These are phyloP conservation scores for Diachrysia chrysitis DNA, from an alignment of 2,888 invertebrate genomes.

Conservation along the genomic window DNA sequence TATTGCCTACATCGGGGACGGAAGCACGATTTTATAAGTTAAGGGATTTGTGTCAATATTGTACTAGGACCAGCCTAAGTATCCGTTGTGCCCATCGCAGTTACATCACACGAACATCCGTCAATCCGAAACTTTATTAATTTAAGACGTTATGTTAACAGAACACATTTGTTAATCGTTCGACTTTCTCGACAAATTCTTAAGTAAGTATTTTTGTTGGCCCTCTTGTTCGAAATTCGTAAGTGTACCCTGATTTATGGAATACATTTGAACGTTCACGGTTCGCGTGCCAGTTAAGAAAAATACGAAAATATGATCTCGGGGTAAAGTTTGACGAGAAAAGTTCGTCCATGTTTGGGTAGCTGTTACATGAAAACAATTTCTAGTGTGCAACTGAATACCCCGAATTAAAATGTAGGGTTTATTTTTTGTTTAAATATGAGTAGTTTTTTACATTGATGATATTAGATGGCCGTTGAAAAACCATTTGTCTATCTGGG, in stretches of 20 bases:
- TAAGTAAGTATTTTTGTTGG: conserved; percentile 83
- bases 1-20: conserved; percentile 86
- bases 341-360: conserved; percentile 76
- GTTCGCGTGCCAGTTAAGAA: conserved; percentile 74
- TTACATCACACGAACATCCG: conserved; percentile 42
- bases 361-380: conserved; percentile 53
- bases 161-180: conserved; percentile 77
- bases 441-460: too few relatives aligned
- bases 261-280: conserved; percentile 79
- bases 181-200: conserved; percentile 66
- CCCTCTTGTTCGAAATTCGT: conserved; percentile 73
- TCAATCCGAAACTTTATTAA: conserved; percentile 79
- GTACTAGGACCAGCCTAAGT: conserved; percentile 82
- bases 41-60: conserved; percentile 89
- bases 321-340: conserved; percentile 67
- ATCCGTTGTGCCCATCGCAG: conserved; percentile 33
- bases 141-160: conserved; percentile 71
- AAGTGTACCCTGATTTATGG: conserved; percentile 83
- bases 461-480: background rate
- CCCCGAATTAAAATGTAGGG: background rate
- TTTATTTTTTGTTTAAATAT: background rate
- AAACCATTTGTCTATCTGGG: background rate
- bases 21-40: conserved; percentile 89
- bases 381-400: background rate
- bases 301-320: conserved; percentile 81